Evolutionary conservation across 2,797 vertebrate species (phyloP).

Genomic region (Manis pentadactyla): DNA sequence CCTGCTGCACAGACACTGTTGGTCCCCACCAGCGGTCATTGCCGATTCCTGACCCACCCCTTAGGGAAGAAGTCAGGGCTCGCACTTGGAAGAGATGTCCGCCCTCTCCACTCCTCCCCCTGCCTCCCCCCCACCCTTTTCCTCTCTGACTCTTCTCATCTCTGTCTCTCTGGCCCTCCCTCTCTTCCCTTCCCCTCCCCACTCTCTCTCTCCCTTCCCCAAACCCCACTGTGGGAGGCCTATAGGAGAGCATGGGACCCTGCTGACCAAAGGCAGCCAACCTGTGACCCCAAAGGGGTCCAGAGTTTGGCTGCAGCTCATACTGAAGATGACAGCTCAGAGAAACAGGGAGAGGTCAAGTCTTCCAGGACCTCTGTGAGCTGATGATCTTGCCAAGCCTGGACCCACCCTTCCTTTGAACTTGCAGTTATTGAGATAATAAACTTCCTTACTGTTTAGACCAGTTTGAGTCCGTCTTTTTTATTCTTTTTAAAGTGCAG

Average conservation of each 20-base stretch:
- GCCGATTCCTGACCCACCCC: too few relatives aligned
- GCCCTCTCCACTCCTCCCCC: not conserved
- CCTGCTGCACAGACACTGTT: rapidly evolving
- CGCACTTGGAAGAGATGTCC: not conserved
- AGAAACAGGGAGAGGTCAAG: not conserved
- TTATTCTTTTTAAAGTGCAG: not conserved
- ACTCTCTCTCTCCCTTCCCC: not conserved
- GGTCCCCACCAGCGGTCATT: not conserved
- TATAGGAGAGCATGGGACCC: not conserved
- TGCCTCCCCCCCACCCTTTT: not conserved
- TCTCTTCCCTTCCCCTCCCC: not conserved
- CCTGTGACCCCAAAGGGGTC: not conserved
- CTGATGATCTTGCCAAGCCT: not conserved
- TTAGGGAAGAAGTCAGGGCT: not conserved
- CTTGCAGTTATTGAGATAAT: not conserved
- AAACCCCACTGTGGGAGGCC: too few relatives aligned
- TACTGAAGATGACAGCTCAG: not conserved
- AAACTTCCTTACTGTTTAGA: not conserved
- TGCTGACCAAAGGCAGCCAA: not conserved
- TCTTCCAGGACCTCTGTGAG: not conserved
- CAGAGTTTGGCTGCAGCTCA: not conserved
- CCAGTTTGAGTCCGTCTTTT: not conserved
- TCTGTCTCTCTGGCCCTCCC: not conserved
- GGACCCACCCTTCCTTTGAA: not conserved
- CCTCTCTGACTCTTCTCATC: not conserved